Percentiles rank a stretch among this genome's conserved stretches.
phyloP scores from a whole-genome alignment of 1,140 invertebrate genomes.

The Pogonus chalceus region DNA sequence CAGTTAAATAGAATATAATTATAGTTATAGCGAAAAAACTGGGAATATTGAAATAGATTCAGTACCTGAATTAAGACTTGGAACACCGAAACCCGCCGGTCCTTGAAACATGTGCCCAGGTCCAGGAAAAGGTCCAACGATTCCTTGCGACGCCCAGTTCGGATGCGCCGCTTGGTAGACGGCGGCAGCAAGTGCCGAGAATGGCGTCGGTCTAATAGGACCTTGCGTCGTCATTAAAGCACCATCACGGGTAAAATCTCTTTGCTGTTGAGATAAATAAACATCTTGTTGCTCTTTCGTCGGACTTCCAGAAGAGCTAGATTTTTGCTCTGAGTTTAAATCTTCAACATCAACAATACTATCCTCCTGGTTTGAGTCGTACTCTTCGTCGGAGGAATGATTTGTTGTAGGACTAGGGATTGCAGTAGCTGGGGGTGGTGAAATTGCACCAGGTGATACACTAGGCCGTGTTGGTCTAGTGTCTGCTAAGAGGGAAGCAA shows the following conservation, averaged over 20 bases:
- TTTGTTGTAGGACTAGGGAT: slow-evolving; percentile 31
- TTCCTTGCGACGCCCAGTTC: slow-evolving; percentile 43
- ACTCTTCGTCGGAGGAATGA: slow-evolving; percentile 49
- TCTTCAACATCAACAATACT: slow-evolving; percentile 59
- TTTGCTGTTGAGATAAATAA: slow-evolving; percentile 12
- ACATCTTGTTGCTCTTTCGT: slow-evolving; percentile 21
- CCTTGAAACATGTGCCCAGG: slow-evolving; percentile 44
- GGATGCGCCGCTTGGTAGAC: slow-evolving; percentile 34
- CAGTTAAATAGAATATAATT: slow-evolving; percentile 4
- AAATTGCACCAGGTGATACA: slow-evolving; percentile 32
- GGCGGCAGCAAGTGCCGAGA: slow-evolving; percentile 53
- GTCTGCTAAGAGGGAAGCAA: slow-evolving; percentile 54
- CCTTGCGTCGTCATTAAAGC: slow-evolving; percentile 40
- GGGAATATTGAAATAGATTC: slow-evolving; percentile 25
- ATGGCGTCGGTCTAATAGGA: slow-evolving; percentile 54
- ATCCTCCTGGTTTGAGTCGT: slow-evolving; percentile 54
- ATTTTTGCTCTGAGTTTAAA: slow-evolving; percentile 41
- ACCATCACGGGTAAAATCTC: slow-evolving; percentile 25
- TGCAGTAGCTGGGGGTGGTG: slow-evolving; percentile 31
- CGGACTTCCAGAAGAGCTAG: slow-evolving; percentile 11
- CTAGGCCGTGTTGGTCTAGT: slow-evolving; percentile 39
- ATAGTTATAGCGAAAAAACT: slow-evolving; percentile 8
- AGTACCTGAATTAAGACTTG: slow-evolving; percentile 48
- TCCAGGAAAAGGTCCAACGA: slow-evolving; percentile 39
- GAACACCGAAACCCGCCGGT: slow-evolving; percentile 43